Evolutionary conservation across 2,888 invertebrate genomes (phyloP).

Genomic region (Eristalinus sepulchralis): DNA sequence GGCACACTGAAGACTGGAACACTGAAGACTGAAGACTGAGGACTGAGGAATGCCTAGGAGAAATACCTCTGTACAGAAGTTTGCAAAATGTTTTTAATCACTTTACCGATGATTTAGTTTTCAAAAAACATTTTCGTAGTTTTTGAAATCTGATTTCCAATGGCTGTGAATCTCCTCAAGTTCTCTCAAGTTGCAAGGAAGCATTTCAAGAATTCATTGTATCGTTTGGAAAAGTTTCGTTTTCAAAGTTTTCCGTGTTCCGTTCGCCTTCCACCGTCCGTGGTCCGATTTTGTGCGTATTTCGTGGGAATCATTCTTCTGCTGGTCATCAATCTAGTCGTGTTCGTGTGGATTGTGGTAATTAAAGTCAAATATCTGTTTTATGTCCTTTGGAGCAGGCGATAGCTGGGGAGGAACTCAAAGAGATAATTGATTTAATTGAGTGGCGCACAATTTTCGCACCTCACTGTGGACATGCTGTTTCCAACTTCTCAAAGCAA

Average conservation of each 20-base stretch:
- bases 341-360: neutral
- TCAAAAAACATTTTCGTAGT: neutral
- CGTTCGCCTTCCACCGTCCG: neutral
- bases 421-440: neutral
- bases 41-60: too few relatives aligned
- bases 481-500: constrained; percentile 4
- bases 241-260: neutral
- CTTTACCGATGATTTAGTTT: too few relatives aligned
- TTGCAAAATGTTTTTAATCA: too few relatives aligned
- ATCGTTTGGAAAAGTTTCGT: neutral
- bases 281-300: neutral
- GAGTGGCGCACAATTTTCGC: neutral
- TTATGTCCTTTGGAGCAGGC: too few relatives aligned
- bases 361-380: neutral
- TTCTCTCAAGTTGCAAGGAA: neutral
- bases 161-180: neutral
- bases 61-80: too few relatives aligned
- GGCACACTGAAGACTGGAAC: neutral
- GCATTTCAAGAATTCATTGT: neutral
- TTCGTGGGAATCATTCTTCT: neutral
- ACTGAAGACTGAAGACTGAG: too few relatives aligned
- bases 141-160: neutral
- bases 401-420: neutral
- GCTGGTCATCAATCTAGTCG: neutral
- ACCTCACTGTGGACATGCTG: constrained; percentile 9